These are phyloP conservation scores for Grammomys dolichurus DNA, from an alignment of 2,113 vertebrate species.

Conservation along the genomic window DNA sequence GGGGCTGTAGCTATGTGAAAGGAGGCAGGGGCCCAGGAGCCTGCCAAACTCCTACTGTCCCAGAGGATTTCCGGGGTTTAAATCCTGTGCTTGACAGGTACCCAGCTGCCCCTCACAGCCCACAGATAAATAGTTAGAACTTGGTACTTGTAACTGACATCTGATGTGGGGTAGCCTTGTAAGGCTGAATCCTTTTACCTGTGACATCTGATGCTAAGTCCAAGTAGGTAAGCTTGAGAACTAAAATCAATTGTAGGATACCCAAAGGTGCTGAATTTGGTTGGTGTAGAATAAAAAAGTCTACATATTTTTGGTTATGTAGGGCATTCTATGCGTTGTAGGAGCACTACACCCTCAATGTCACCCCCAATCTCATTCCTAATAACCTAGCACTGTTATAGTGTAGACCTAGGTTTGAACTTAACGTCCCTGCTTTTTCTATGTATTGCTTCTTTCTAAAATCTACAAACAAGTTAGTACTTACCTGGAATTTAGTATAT, in stretches of 20 bases:
- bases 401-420: neutral
- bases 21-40: too few species aligned
- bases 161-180: neutral
- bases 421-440: neutral
- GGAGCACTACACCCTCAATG: neutral
- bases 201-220: neutral
- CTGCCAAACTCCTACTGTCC: too few species aligned
- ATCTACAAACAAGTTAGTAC: neutral
- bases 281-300: neutral
- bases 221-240: neutral
- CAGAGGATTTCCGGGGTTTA: too few species aligned
- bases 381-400: neutral
- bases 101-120: too few species aligned
- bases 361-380: neutral
- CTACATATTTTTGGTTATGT: neutral
- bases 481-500: neutral
- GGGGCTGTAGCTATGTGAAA: too few species aligned
- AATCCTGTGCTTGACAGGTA: too few species aligned
- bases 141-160: neutral
- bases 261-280: neutral
- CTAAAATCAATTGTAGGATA: neutral
- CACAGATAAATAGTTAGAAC: neutral
- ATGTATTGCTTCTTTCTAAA: neutral
- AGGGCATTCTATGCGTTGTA: neutral
- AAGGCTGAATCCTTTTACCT: neutral